Conservation (phyloP, 2,888 invertebrate genomes). For the Lasioglossum pauxillum region DNA sequence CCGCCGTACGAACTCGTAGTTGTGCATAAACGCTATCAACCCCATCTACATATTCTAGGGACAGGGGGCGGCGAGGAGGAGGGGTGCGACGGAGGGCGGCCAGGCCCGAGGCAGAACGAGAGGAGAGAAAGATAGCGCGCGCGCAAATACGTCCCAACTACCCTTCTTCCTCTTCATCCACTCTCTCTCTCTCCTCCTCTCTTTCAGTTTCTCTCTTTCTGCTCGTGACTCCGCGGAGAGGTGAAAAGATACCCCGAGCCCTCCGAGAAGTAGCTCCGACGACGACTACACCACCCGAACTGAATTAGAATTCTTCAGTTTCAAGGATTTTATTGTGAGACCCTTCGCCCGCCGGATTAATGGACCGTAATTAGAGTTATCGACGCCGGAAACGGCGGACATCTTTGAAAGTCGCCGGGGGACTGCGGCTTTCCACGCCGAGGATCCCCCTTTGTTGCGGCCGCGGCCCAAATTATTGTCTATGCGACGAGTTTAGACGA, state of each 20-base stretch:
- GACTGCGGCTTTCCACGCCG: background rate
- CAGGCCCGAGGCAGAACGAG: conserved; percentile 40
- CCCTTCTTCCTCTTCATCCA: background rate
- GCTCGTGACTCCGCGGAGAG: conserved; percentile 12
- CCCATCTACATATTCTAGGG: conserved; percentile 78
- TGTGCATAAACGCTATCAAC: conserved; percentile 81
- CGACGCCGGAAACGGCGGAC: background rate
- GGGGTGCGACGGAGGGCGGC: conserved; percentile 1
- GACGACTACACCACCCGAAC: conserved; percentile 24
- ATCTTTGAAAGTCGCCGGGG: background rate
- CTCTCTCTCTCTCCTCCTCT: background rate
- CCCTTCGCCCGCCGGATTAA: conserved; percentile 28
- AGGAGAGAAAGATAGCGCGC: conserved; percentile 53
- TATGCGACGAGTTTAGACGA: background rate
- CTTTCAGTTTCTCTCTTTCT: background rate
- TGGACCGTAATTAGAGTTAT: conserved; percentile 44
- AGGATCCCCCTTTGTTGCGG: background rate
- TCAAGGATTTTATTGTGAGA: conserved; percentile 39
- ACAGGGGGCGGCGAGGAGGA: conserved; percentile 40
- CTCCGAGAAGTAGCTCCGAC: conserved; percentile 33
- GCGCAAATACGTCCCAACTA: conserved; percentile 57
- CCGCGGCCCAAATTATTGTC: background rate
- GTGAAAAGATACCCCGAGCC: conserved; percentile 50
- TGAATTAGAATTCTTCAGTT: conserved; percentile 55
- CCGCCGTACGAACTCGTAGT: conserved; percentile 76